A percentile compares a stretch with the other conserved stretches of the same genome.
phyloP scores from a whole-genome alignment of 2,797 vertebrate genomes.

The Malurus leucopterus region DNA sequence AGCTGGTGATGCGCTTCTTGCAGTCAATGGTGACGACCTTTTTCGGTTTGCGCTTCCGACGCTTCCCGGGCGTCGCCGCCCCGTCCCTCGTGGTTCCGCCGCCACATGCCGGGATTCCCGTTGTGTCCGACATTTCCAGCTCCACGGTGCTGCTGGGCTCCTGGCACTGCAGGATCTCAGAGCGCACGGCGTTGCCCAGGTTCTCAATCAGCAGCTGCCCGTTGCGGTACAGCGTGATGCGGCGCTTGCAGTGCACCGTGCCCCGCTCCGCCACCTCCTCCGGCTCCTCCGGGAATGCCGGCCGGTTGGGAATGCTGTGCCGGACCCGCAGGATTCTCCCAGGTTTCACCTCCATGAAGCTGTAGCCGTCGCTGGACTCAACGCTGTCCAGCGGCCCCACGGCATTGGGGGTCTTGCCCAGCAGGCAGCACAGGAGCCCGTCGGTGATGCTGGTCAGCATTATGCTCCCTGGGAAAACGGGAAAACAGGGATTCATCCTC shows the following conservation, averaged over 20 bases:
- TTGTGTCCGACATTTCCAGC: constrained; percentile 79
- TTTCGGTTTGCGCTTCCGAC: constrained; percentile 84
- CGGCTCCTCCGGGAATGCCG: accelerated
- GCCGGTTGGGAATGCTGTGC: constrained; percentile 77
- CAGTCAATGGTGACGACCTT: constrained; percentile 88
- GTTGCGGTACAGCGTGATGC: constrained; percentile 91
- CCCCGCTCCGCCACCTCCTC: constrained; percentile 4
- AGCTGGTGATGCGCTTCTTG: constrained; percentile 87
- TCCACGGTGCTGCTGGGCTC: constrained; percentile 84
- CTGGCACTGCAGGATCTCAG: constrained; percentile 88
- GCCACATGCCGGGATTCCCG: not conserved
- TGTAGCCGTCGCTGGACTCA: constrained; percentile 84
- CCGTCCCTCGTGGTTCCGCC: not conserved
- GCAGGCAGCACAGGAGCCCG: constrained; percentile 91
- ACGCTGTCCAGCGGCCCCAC: constrained; percentile 86
- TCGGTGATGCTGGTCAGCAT: constrained; percentile 94
- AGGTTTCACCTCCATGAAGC: constrained; percentile 93
- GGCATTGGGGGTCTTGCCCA: constrained; percentile 83
- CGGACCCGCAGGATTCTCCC: constrained; percentile 87
- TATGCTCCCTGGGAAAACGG: constrained; percentile 54
- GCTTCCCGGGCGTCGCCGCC: not conserved
- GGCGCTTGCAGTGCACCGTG: constrained; percentile 87
- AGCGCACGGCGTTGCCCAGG: constrained; percentile 83
- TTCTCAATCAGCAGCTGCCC: constrained; percentile 95
- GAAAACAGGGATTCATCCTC: not conserved